Base-by-base conservation (phyloP, 2,888 invertebrate species). In the Flexamia atlantica region DNA sequence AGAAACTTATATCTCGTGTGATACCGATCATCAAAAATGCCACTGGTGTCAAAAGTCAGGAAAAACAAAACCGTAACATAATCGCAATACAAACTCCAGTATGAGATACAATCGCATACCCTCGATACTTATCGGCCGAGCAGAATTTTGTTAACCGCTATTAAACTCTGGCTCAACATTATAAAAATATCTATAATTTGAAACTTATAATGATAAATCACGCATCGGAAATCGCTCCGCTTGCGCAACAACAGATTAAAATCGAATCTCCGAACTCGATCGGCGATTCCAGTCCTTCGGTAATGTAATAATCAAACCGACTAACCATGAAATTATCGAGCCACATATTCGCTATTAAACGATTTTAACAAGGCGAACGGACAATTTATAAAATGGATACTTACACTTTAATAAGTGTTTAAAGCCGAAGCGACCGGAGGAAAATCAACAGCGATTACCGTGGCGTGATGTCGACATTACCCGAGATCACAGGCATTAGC, bases 401-500 rank as follows among this genome's bases (percentile, higher is more conserved):
- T 79, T 79, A 79, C 79, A 79, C 79, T 79, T 79, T 79, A 79
- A 79, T 79, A 79, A 53, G 79, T 57, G 57, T 79, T 57, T 76
- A 76, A 76, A 50, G 7, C 17, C 79, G 72, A 72, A 40, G 36
- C 72, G 72, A 72, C 28, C 79, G 70, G 70, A 70, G 74, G 74
- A 76, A 76, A 76, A 76, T 57, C 53, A 50, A 57, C 79, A 79
- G 32, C 79, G 53, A 79, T 79, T 79, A 79, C 79, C 30, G 30
- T 36, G 32, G 28, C 79, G 79, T 79, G 79, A 79, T 30, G 50
- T 36, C 30, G 57, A 57, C 79, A 79, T 79, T 50, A 79, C 57
- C 72, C 20, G 32, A 23, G 79, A 79, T 79, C 32, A 79, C 79
- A 36, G 79, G 36, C 32, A 79, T 79, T 79, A 76, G 28, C n/a